Evolutionary conservation across 2,113 vertebrate species (phyloP), one percentile per base, ranked within the genome.

Genomic region (Peromyscus maniculatus): DNA sequence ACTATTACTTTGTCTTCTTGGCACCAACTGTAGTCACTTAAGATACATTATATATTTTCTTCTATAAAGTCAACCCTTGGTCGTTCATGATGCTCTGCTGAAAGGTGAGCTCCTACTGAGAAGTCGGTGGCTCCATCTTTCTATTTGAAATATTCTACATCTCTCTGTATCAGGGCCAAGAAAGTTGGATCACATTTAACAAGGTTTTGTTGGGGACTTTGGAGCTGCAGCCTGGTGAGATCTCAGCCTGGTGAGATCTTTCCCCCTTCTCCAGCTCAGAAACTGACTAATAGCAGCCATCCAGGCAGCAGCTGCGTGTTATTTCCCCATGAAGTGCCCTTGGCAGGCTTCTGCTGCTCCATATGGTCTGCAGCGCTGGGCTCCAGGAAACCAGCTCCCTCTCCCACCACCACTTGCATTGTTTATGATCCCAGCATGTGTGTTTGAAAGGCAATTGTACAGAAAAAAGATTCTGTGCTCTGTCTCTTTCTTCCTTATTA

Each of bases 181-280:
- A 97, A 97, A 86, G 43, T 91, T 98, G 94, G 92, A 97, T 96
- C 3, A 52, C 79, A 96, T 97, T 97, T 96, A 26, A 89, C 93
- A 84, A 95, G 91, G 91, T 62, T 87, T 97, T 98, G 96, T 97
- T 98, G 94, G 62, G 97, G 83, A 96, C 24, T 82, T 97, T 94
- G n/a, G 67, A 92, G 92, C 83, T 0, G 1, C n/a, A 97, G 91
- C 13, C 36, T 87, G 96, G 87, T 77, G 92, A 94, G 75, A 77
- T 46, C n/a, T 36, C n/a, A 97, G 91, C 13, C 36, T 87, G 96
- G 87, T 77, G 92, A 94, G 75, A 77, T 46, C n/a, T 36, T 33
- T 26, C 31, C 33, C 9, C 0, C 43, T 57, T 33, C 87, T 86
- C 1, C 0, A 59, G 57, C 89, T 84, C 93, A 82, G 67, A 94